Base-by-base conservation (phyloP, 2,888 invertebrate species). In the Acanthosepion esculentum region DNA sequence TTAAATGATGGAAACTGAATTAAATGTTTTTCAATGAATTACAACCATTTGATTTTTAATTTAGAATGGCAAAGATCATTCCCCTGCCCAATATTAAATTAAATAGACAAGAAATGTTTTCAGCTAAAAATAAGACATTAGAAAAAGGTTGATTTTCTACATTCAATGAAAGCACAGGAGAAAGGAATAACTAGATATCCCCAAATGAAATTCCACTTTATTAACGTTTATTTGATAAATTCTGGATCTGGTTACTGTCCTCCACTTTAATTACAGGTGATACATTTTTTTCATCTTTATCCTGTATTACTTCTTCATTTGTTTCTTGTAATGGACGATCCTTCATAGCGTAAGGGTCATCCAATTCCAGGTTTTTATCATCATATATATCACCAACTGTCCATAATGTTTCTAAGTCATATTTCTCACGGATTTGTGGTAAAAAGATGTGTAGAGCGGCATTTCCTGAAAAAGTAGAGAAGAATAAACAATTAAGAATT, bases 321-420 rank as follows among this genome's bases (percentile, higher is more conserved):
- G 92, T 55, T 78, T 91, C 4, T 94, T 59, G 48, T 10, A 33
- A 78, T 78, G 78, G 78, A 5, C n/a, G 15, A 12, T 33, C 33
- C n/a, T 33, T 78, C n/a, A 78, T 78, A 12, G 94, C 94, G 55
- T 95, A 95, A 1, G 94, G 95, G 48, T 95, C 95, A 48, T 95
- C 95, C 6, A 94, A 91, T 23, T 96, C 95, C 3, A 94, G 94
- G 94, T 95, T 95, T 91, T 95, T 95, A 7, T 98, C 98, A 97
- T 99, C 99, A 98, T 98, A 98, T 96, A 98, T 98, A 0, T 98
- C 97, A 4, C 99, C 99, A 41, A 99, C 98, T 91, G 98, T 98
- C 99, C 99, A 99, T 78, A 99, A 97, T 0, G 98, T 98, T 97
- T 99, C 99, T 95, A 99, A 98, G 97, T 99, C 99, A 97, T 99